Conservation (phyloP, 2,797 vertebrate genomes). For the Silurus aristotelis region DNA sequence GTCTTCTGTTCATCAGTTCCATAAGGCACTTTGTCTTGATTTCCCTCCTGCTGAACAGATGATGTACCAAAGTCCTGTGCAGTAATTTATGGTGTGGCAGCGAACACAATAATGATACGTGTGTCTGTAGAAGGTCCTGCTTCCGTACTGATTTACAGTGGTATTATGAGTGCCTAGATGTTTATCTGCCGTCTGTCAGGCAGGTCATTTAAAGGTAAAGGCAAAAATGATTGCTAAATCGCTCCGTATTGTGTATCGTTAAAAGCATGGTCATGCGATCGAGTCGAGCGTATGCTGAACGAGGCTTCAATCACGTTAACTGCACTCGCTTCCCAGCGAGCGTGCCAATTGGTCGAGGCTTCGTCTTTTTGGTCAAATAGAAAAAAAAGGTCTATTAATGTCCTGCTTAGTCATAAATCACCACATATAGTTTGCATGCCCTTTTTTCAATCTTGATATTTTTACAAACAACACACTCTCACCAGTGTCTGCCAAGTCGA, state of each 20-base stretch:
- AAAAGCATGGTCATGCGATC: constrained; percentile 21
- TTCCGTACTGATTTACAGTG: constrained; percentile 12
- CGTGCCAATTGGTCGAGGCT: constrained; percentile 20
- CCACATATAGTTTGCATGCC: not conserved
- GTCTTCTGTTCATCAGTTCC: not conserved
- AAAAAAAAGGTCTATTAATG: not conserved
- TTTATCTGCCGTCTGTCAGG: constrained; percentile 34
- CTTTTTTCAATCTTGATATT: constrained; percentile 4
- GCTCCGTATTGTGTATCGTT: not conserved
- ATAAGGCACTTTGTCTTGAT: not conserved
- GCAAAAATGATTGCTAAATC: not conserved
- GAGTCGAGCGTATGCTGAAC: constrained; percentile 16
- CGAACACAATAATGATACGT: constrained; percentile 22
- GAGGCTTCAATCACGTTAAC: not conserved
- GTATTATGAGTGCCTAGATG: constrained; percentile 29
- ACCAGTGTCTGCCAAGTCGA: not conserved
- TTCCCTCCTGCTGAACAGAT: not conserved
- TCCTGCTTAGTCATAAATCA: not conserved
- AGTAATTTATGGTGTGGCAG: constrained; percentile 31
- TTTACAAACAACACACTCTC: not conserved
- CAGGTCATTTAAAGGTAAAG: constrained; percentile 34
- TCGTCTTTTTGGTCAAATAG: not conserved
- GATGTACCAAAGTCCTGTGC: not conserved
- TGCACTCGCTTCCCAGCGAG: not conserved
- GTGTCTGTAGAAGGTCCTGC: not conserved